A percentile compares a stretch with the other conserved stretches of the same genome.
These are phyloP conservation scores for Globia sparganii DNA, from an alignment of 2,888 invertebrate genomes.

Conservation along the genomic window DNA sequence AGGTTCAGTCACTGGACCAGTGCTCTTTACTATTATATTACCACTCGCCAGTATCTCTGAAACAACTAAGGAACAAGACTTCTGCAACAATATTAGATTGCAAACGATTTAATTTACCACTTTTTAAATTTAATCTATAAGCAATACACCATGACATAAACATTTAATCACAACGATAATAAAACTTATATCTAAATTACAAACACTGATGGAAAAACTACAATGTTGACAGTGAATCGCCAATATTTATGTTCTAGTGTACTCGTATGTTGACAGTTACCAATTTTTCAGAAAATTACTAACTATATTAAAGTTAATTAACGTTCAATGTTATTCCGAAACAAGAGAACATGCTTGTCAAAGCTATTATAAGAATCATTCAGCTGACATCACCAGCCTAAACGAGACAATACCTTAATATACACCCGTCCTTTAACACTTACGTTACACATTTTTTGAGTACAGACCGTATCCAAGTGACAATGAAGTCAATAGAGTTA, in stretches of 20 bases:
- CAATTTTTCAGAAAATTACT: constrained; percentile 3
- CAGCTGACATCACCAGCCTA: constrained; percentile 9
- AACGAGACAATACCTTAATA: constrained; percentile 13
- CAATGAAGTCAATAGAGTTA: no score
- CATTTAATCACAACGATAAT: background rate
- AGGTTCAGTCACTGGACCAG: background rate
- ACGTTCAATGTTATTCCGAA: background rate
- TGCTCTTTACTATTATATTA: background rate
- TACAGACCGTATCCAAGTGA: constrained; percentile 6
- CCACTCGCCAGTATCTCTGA: background rate
- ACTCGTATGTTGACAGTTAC: background rate
- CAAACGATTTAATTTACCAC: background rate
- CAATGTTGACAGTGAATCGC: background rate
- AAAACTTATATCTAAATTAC: constrained; percentile 12
- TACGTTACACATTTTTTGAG: background rate
- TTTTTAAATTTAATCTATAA: constrained; percentile 13
- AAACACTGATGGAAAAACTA: constrained; percentile 2
- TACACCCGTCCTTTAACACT: background rate
- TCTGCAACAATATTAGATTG: background rate
- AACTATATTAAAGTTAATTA: background rate
- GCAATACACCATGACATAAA: background rate
- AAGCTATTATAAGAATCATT: background rate
- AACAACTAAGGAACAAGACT: background rate
- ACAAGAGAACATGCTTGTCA: background rate
- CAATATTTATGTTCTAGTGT: background rate